Evolutionary conservation across 2,113 vertebrate species (phyloP).

Genomic region (Cyanoderma ruficeps): DNA sequence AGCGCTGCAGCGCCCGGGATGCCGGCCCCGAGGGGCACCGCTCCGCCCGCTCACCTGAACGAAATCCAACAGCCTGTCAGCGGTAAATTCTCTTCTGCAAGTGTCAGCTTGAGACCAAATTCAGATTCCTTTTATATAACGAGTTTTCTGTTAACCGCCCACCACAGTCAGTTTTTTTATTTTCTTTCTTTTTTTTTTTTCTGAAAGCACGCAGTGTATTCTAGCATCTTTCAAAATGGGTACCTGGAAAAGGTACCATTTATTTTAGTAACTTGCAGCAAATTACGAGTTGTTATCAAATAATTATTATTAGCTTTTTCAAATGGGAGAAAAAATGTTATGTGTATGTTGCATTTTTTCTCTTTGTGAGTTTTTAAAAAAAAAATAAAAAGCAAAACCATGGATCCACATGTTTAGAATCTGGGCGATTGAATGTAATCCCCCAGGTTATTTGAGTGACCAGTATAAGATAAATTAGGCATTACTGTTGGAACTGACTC

Average conservation of each 20-base stretch:
- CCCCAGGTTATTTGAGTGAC: neutral
- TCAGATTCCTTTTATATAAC: neutral
- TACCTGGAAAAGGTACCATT: neutral
- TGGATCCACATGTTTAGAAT: neutral
- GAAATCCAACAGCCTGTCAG: rapidly evolving
- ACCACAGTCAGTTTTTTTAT: neutral
- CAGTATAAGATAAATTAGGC: neutral
- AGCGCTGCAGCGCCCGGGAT: neutral
- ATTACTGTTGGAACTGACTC: neutral
- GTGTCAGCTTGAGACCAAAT: neutral
- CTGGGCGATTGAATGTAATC: neutral
- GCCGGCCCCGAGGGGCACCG: neutral
- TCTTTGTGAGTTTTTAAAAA: neutral
- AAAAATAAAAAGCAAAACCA: neutral
- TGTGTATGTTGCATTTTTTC: rapidly evolving
- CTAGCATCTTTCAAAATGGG: neutral
- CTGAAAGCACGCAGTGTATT: neutral
- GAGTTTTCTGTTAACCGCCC: neutral
- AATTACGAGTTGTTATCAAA: neutral
- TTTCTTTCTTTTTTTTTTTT: too few relatives aligned
- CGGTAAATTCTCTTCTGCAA: neutral
- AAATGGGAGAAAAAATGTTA: neutral
- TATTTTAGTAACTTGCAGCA: neutral
- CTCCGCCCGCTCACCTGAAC: neutral
- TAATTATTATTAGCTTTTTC: neutral